Evolutionary conservation across 1,140 invertebrate species (phyloP).

Genomic region (Drosophila parvula): DNA sequence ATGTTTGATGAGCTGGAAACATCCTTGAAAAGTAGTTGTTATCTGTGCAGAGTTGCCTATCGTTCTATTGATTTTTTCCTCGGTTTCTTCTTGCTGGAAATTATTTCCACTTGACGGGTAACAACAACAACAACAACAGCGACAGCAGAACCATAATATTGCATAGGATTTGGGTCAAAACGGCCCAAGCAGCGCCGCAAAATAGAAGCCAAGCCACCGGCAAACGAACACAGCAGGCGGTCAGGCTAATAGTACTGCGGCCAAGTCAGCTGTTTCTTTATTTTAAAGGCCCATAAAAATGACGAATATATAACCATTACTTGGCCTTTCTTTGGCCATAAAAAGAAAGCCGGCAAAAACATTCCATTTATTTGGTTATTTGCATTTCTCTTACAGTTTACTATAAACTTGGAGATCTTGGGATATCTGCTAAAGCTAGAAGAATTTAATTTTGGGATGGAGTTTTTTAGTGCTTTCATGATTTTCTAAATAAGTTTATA

Average conservation of each 20-base stretch:
- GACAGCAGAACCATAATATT: slow-evolving; percentile 49
- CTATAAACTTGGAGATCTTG: neutral
- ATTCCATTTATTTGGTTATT: neutral
- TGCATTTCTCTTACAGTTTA: slow-evolving; percentile 1
- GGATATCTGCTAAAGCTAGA: neutral
- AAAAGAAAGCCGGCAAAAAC: neutral
- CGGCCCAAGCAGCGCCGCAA: slow-evolving; percentile 30
- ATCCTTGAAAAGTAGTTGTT: slow-evolving; percentile 51
- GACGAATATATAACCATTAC: slow-evolving; percentile 11
- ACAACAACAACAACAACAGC: slow-evolving; percentile 21
- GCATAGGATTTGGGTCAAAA: slow-evolving; percentile 48
- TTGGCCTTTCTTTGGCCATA: slow-evolving; percentile 4
- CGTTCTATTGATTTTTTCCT: slow-evolving; percentile 39
- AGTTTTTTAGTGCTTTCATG: too few relatives aligned
- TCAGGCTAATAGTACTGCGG: slow-evolving; percentile 20
- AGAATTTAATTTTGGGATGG: neutral
- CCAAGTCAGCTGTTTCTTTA: slow-evolving; percentile 21
- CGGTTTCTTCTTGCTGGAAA: slow-evolving; percentile 32
- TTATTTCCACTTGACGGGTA: slow-evolving; percentile 51
- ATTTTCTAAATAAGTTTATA: too few relatives aligned
- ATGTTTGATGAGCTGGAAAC: slow-evolving; percentile 42
- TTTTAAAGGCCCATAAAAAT: slow-evolving; percentile 8
- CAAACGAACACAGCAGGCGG: slow-evolving; percentile 29
- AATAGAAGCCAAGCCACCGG: slow-evolving; percentile 28
- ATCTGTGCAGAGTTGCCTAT: slow-evolving; percentile 39